Conservation (phyloP, 2,113 vertebrate species). For the Tringa solitaria region DNA sequence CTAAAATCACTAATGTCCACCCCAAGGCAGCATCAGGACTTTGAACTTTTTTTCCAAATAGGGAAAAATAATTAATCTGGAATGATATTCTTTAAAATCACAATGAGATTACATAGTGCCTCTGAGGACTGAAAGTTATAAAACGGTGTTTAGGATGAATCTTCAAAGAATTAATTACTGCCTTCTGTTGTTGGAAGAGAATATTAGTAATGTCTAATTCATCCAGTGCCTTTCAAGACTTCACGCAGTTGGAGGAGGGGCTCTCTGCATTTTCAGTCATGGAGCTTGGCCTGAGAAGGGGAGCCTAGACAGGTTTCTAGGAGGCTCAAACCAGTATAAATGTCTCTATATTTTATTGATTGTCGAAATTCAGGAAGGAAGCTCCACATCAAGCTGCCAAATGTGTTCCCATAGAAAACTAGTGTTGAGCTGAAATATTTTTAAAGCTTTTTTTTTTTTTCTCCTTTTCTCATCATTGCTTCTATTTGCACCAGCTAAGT, state of each 20-base stretch:
- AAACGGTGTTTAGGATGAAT: neutral
- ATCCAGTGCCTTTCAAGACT: slow-evolving; percentile 33
- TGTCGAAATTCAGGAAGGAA: neutral
- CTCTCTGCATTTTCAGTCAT: neutral
- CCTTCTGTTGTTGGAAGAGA: slow-evolving; percentile 4
- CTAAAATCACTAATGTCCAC: neutral
- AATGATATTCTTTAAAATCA: slow-evolving; percentile 6
- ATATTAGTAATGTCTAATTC: slow-evolving; percentile 41
- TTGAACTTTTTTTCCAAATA: neutral
- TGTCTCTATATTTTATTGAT: neutral
- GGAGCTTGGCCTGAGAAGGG: neutral
- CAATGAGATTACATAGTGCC: neutral
- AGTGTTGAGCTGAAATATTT: neutral
- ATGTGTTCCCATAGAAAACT: neutral
- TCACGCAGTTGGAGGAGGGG: neutral
- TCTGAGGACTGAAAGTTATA: neutral
- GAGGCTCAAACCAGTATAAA: neutral
- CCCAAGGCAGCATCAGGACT: neutral
- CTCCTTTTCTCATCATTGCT: neutral
- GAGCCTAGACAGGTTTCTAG: neutral
- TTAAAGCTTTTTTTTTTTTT: neutral
- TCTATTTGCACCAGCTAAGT: neutral
- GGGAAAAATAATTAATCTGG: slow-evolving; percentile 24
- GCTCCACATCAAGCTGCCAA: neutral
- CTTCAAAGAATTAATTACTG: slow-evolving; percentile 55